Percentiles rank a stretch among this genome's conserved stretches.
Conservation (phyloP, 1,140 invertebrate genomes). For the Battus philenor region DNA sequence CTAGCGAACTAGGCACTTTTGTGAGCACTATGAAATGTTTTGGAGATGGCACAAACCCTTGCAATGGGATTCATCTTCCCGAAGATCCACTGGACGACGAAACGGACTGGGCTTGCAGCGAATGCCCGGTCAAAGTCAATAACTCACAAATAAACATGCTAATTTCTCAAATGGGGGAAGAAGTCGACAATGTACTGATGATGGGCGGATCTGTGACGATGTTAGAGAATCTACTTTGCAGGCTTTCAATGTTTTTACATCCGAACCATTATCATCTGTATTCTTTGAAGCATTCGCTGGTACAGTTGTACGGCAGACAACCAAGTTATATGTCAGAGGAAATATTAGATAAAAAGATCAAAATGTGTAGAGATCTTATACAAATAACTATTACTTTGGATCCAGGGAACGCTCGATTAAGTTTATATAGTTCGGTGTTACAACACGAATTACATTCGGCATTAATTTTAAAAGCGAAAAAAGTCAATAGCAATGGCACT, state of each 20-base stretch:
- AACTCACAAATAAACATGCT: slow-evolving; percentile 76
- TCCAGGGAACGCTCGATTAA: slow-evolving; percentile 81
- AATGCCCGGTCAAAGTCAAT: slow-evolving; percentile 78
- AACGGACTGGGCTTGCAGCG: slow-evolving; percentile 85
- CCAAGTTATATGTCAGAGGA: slow-evolving; percentile 77
- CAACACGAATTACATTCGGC: slow-evolving; percentile 81
- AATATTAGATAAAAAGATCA: slow-evolving; percentile 79
- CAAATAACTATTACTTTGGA: slow-evolving; percentile 80
- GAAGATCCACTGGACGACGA: slow-evolving; percentile 81
- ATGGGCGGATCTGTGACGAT: slow-evolving; percentile 77
- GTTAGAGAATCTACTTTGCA: slow-evolving; percentile 79
- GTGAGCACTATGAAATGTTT: slow-evolving; percentile 85
- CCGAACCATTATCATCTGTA: slow-evolving; percentile 89
- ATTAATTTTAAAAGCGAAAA: slow-evolving; percentile 74
- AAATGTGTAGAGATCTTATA: slow-evolving; percentile 82
- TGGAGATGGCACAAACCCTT: slow-evolving; percentile 74
- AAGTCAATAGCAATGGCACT: slow-evolving; percentile 58
- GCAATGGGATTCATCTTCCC: slow-evolving; percentile 81
- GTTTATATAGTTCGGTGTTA: slow-evolving; percentile 83
- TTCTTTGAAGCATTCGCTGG: slow-evolving; percentile 85
- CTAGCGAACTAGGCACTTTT: slow-evolving; percentile 86
- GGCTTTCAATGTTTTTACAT: slow-evolving; percentile 82
- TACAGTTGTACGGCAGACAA: slow-evolving; percentile 85
- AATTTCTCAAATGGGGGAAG: slow-evolving; percentile 82
- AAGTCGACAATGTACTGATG: slow-evolving; percentile 81